A percentile compares a stretch with the other conserved stretches of the same genome.
These are phyloP conservation scores for Acleris sparsana DNA, from an alignment of 2,888 invertebrate genomes.

Conservation along the genomic window DNA sequence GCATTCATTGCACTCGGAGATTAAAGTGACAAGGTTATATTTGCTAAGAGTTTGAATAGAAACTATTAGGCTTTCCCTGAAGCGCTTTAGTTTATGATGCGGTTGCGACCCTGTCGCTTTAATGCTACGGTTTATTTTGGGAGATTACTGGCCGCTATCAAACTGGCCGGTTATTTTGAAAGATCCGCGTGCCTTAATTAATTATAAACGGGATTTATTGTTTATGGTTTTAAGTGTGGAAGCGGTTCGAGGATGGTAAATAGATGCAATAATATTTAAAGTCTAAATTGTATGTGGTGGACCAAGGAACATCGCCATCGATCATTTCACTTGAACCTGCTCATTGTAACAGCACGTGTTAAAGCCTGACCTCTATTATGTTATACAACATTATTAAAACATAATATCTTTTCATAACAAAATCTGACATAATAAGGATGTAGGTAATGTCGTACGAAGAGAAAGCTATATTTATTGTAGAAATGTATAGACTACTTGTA, in stretches of 20 bases:
- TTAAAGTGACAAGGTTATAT: constrained; percentile 58
- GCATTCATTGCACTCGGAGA: constrained; percentile 62
- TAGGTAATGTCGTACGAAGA: too few species aligned
- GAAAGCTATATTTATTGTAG: too few species aligned
- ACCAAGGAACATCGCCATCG: too few species aligned
- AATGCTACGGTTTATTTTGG: constrained; percentile 50
- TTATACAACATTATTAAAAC: too few species aligned
- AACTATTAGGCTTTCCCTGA: constrained; percentile 27
- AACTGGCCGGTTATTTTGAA: constrained; percentile 51
- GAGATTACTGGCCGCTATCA: constrained; percentile 49
- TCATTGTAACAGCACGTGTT: too few species aligned
- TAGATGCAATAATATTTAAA: not conserved
- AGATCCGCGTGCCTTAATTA: constrained; percentile 50
- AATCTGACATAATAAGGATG: too few species aligned
- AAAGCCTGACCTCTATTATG: too few species aligned
- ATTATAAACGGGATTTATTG: constrained; percentile 49
- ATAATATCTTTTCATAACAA: too few species aligned
- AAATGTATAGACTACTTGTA: too few species aligned
- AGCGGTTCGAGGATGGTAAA: constrained; percentile 38
- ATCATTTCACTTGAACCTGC: too few species aligned
- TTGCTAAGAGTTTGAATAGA: constrained; percentile 45
- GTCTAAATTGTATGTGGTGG: too few species aligned
- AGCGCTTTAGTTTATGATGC: constrained; percentile 40
- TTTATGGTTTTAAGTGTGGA: constrained; percentile 41
- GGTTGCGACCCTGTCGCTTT: constrained; percentile 50